A percentile compares a stretch with the other conserved stretches of the same genome.
phyloP scores from a whole-genome alignment of 2,113 vertebrate species.

The Triplophysa siluroides region DNA sequence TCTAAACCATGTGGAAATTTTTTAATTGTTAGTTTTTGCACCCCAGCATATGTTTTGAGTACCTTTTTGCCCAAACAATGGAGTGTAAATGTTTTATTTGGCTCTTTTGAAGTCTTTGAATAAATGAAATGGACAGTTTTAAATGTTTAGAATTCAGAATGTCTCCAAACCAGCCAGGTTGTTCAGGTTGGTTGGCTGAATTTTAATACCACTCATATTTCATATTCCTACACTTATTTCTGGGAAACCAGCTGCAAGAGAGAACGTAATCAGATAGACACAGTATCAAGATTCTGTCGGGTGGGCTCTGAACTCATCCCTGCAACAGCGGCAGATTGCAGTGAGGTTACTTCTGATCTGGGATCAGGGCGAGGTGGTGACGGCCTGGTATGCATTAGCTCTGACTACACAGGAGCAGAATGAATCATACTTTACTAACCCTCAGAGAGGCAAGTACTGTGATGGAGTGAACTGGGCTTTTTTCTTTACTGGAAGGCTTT shows the following conservation, averaged over 20 bases:
- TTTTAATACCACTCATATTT: too few relatives aligned
- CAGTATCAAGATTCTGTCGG: background rate
- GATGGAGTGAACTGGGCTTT: background rate
- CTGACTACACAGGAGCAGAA: background rate
- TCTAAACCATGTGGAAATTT: too few relatives aligned
- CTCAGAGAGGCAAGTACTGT: background rate
- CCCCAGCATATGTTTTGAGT: too few relatives aligned
- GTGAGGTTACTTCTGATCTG: background rate
- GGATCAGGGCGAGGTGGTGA: background rate
- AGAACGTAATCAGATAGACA: background rate
- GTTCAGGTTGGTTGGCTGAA: too few relatives aligned
- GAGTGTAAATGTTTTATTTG: too few relatives aligned
- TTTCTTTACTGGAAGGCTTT: constrained; percentile 8
- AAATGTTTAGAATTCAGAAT: too few relatives aligned
- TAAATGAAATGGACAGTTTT: too few relatives aligned
- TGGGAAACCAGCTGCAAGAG: background rate
- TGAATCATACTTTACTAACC: constrained; percentile 18
- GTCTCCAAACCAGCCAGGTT: background rate
- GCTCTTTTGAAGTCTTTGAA: too few relatives aligned
- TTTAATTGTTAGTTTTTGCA: too few relatives aligned
- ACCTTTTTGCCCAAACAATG: too few relatives aligned
- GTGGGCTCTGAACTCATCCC: background rate
- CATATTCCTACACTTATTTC: background rate
- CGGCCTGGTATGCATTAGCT: background rate
- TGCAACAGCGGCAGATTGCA: background rate